phyloP scores from a whole-genome alignment of 2,113 vertebrate genomes.

The Aspiorhynchus laticeps region DNA sequence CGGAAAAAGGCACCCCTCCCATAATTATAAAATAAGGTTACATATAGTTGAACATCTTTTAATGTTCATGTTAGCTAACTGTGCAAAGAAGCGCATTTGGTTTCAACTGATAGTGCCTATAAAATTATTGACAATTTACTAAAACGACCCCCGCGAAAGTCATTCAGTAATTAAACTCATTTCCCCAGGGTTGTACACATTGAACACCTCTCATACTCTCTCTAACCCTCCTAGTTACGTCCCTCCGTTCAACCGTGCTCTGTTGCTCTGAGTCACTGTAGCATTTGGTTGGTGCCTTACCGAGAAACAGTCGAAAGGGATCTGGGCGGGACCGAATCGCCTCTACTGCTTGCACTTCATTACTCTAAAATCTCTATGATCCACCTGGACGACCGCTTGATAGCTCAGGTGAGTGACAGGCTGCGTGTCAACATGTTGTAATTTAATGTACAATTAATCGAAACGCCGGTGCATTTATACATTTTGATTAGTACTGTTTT shows the following conservation, averaged over 20 bases:
- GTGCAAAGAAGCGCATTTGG: background rate
- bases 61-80: background rate
- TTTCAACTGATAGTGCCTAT: background rate
- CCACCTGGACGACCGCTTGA: slow-evolving; percentile 46
- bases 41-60: background rate
- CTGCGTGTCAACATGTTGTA: background rate
- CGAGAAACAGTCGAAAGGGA: slow-evolving; percentile 15
- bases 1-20: background rate
- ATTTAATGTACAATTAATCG: background rate
- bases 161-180: background rate
- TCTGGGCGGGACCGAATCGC: slow-evolving; percentile 40
- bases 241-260: slow-evolving; percentile 3
- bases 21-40: background rate
- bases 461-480: background rate
- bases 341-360: slow-evolving; percentile 27
- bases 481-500: background rate
- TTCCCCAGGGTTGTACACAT: background rate
- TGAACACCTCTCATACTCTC: background rate
- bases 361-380: slow-evolving; percentile 28
- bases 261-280: slow-evolving; percentile 37
- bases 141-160: background rate
- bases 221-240: slow-evolving; percentile 3
- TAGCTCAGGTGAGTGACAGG: slow-evolving; percentile 32
- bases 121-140: background rate
- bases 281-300: slow-evolving; percentile 5